Conservation (phyloP, 2,113 vertebrate species). For the Notarius quadriscutis region DNA sequence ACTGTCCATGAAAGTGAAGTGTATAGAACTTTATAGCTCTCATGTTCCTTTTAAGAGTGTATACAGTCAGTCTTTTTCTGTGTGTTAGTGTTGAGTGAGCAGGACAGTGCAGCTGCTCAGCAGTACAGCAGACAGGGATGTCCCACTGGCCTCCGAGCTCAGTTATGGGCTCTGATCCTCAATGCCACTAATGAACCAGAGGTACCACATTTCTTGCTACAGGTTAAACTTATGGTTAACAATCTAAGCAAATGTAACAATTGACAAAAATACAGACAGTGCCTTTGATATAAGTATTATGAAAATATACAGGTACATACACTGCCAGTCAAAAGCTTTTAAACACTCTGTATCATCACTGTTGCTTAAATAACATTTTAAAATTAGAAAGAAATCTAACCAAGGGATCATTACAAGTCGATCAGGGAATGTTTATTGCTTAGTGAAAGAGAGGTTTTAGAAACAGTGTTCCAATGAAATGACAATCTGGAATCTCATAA, state of each 20-base stretch:
- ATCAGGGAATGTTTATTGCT: neutral
- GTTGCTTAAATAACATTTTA: neutral
- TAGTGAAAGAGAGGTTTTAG: neutral
- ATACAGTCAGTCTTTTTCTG: constrained; percentile 26
- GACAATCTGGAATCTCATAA: neutral
- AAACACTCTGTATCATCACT: neutral
- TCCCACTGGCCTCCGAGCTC: constrained; percentile 87
- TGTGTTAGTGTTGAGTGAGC: constrained; percentile 81
- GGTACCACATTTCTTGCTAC: constrained; percentile 69
- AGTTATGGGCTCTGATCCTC: constrained; percentile 91
- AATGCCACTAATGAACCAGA: constrained; percentile 88
- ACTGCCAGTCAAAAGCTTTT: neutral
- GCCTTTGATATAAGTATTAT: neutral
- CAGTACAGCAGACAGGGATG: constrained; percentile 93
- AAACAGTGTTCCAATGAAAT: neutral
- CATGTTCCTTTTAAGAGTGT: constrained; percentile 17
- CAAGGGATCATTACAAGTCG: neutral
- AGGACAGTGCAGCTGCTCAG: constrained; percentile 93
- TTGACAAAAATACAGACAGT: neutral
- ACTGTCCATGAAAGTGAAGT: constrained; percentile 9
- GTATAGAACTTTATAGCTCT: constrained; percentile 4
- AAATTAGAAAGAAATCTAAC: neutral
- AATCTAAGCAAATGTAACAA: neutral
- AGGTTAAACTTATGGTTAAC: neutral
- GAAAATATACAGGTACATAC: neutral